Evolutionary conservation across 2,797 vertebrate species (phyloP).

Genomic region (Karalla daura): DNA sequence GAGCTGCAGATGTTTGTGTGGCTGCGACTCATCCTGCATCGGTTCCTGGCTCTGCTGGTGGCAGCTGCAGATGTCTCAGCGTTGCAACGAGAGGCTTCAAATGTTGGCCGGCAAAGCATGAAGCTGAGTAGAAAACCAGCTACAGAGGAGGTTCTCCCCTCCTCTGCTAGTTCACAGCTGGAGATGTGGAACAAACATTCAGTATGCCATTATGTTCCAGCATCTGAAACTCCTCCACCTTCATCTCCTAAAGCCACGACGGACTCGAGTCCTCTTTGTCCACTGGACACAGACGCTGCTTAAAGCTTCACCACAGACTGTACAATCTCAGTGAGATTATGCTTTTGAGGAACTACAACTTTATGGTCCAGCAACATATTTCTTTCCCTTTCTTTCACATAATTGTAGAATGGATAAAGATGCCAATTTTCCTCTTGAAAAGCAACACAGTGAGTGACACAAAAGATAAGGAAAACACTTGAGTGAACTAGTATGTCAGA

Average conservation of each 20-base stretch:
- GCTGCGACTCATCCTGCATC: conserved; percentile 71
- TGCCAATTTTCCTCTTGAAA: too few species aligned
- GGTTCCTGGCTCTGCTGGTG: conserved; percentile 75
- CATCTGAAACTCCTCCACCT: not conserved
- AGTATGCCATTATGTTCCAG: not conserved
- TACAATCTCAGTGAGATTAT: too few species aligned
- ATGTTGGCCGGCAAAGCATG: conserved; percentile 57
- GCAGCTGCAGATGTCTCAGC: conserved; percentile 73
- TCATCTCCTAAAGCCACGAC: too few species aligned
- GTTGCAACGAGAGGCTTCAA: conserved; percentile 64
- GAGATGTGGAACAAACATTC: conserved; percentile 26
- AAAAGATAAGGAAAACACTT: too few species aligned
- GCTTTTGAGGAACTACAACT: too few species aligned
- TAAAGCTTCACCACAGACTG: too few species aligned
- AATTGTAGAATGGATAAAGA: too few species aligned
- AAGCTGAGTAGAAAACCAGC: conserved; percentile 44
- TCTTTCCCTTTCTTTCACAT: too few species aligned
- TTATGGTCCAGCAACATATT: too few species aligned
- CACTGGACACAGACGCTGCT: too few species aligned
- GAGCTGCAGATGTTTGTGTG: conserved; percentile 58
- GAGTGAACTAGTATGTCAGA: not conserved
- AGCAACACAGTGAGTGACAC: too few species aligned
- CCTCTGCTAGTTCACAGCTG: conserved; percentile 34
- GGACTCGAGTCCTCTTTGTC: too few species aligned
- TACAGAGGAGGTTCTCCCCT: conserved; percentile 19